A percentile compares a stretch with the other conserved stretches of the same genome.
Conservation (phyloP, 2,888 invertebrate genomes). For the Agapostemon virescens region DNA sequence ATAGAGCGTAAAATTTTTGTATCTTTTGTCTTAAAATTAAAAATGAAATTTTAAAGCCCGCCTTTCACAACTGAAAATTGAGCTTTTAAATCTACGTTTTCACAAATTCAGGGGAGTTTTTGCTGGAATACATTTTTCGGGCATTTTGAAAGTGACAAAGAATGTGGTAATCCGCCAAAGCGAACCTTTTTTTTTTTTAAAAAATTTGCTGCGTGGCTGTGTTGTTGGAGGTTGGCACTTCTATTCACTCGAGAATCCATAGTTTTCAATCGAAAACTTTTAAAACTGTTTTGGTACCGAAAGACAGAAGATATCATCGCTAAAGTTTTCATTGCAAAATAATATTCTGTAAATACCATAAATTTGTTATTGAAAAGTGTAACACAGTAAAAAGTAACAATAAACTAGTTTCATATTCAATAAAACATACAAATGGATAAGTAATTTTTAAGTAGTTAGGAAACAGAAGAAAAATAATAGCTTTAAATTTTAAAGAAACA, state of each 20-base stretch:
- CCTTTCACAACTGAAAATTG: background rate
- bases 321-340: background rate
- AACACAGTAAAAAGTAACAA: background rate
- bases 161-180: background rate
- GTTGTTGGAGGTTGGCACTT: background rate
- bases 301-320: background rate
- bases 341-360: background rate
- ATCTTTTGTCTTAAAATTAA: background rate
- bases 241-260: background rate
- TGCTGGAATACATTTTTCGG: background rate
- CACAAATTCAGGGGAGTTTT: background rate
- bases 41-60: background rate
- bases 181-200: background rate
- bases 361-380: background rate
- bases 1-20: background rate
- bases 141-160: background rate
- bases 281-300: background rate
- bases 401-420: background rate
- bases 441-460: no score
- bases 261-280: slow-evolving; percentile 7
- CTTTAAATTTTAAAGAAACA: background rate
- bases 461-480: background rate
- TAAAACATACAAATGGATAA: background rate
- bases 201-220: background rate
- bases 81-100: background rate